Evolutionary conservation across 2,888 invertebrate genomes (phyloP).

Genomic region (Plebejus argus): DNA sequence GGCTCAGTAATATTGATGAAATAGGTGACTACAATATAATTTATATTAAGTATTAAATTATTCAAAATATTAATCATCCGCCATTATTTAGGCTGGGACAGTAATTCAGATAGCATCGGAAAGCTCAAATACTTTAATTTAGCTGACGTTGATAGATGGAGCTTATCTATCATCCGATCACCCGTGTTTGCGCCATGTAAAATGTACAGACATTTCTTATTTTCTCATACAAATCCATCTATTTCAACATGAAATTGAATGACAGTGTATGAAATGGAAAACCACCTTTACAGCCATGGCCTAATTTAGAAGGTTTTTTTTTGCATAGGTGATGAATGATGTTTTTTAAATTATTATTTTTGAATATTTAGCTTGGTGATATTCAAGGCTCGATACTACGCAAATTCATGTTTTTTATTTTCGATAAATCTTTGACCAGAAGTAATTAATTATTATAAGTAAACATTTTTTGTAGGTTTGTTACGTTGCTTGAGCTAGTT

Average conservation of each 20-base stretch:
- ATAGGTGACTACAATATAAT: background rate
- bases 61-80: background rate
- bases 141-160: conserved; percentile 74
- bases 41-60: no score
- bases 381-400: no score
- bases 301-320: background rate
- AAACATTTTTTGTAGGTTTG: no score
- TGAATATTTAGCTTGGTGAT: no score
- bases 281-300: background rate
- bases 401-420: no score
- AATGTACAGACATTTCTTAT: conserved; percentile 25
- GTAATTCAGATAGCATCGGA: conserved; percentile 23
- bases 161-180: conserved; percentile 42
- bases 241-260: conserved; percentile 15
- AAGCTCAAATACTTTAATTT: conserved; percentile 43
- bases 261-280: background rate
- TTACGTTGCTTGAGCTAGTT: no score
- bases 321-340: background rate
- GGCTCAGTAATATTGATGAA: background rate
- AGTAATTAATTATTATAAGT: no score
- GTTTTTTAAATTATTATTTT: no score
- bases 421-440: no score
- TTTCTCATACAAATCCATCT: conserved; percentile 13
- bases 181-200: conserved; percentile 16
- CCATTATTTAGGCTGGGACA: conserved; percentile 4